Evolutionary conservation across 2,888 invertebrate genomes (phyloP).

Genomic region (Orthosia cruda): DNA sequence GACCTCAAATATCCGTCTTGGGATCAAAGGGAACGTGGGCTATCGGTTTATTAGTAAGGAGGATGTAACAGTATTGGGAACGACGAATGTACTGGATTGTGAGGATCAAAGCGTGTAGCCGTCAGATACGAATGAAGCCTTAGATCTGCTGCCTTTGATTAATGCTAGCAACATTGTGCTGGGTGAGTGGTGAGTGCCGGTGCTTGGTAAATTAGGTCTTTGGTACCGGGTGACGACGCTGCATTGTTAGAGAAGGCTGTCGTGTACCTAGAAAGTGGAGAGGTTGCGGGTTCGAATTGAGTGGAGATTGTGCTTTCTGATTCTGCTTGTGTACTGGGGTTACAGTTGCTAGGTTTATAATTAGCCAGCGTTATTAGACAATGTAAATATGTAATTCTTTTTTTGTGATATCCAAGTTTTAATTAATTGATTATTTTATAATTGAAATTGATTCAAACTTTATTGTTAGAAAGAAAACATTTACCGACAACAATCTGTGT

Average conservation of each 20-base stretch:
- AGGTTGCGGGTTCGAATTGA: conserved; percentile 8
- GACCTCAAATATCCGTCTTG: conserved; percentile 72
- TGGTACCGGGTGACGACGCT: too few relatives aligned
- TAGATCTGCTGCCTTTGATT: conserved; percentile 57
- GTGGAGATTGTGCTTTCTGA: not conserved
- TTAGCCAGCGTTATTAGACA: not conserved
- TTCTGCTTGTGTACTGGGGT: not conserved
- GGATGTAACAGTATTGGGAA: conserved; percentile 73
- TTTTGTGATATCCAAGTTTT: too few relatives aligned
- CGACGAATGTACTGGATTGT: conserved; percentile 74
- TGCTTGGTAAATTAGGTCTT: conserved; percentile 54
- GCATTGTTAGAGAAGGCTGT: conserved; percentile 40
- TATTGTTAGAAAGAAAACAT: too few relatives aligned
- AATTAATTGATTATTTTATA: too few relatives aligned
- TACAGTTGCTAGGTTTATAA: not conserved
- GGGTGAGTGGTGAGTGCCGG: conserved; percentile 23
- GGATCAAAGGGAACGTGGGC: conserved; percentile 77
- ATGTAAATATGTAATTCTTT: too few relatives aligned
- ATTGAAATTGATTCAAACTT: too few relatives aligned
- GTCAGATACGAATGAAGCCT: conserved; percentile 60
- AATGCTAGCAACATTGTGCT: conserved; percentile 52
- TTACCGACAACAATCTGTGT: too few relatives aligned
- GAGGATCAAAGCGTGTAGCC: conserved; percentile 72
- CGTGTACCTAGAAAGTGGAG: conserved; percentile 5
- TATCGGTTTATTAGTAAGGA: conserved; percentile 76